phyloP scores from a whole-genome alignment of 2,888 invertebrate genomes.

The Cremastobaeus sp. region DNA sequence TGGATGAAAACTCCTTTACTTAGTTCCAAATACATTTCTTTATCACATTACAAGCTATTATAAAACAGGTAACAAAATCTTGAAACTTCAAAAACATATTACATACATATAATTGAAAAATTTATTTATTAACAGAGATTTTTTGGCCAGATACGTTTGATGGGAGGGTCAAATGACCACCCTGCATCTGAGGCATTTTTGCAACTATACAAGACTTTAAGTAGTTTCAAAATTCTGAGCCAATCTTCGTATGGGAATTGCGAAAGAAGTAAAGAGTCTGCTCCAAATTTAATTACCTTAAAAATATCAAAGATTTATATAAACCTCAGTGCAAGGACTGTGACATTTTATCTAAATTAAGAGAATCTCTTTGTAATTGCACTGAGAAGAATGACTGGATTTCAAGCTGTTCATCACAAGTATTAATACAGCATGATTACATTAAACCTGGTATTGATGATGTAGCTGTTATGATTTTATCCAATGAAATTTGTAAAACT shows the following conservation, averaged over 20 bases:
- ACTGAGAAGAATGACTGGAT: conserved; percentile 20
- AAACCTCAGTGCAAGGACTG: not conserved
- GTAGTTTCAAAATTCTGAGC: conserved; percentile 10
- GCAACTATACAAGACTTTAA: conserved; percentile 15
- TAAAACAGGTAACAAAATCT: too few relatives aligned
- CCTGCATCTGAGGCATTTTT: conserved; percentile 19
- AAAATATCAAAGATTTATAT: conserved; percentile 13
- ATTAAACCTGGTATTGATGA: conserved; percentile 1
- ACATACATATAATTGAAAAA: not conserved
- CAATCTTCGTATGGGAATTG: conserved; percentile 14
- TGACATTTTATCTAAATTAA: conserved; percentile 25
- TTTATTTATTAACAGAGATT: conserved; percentile 17
- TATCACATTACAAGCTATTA: too few relatives aligned
- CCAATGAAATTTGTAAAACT: conserved; percentile 18
- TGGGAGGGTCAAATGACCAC: conserved; percentile 18
- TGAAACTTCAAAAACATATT: too few relatives aligned
- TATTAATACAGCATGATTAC: conserved; percentile 22
- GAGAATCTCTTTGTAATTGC: conserved; percentile 3
- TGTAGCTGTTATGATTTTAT: conserved; percentile 13
- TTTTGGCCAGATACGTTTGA: conserved; percentile 15
- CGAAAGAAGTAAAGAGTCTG: conserved; percentile 14
- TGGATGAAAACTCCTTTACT: too few relatives aligned
- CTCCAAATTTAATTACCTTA: conserved; percentile 5
- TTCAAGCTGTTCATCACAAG: not conserved
- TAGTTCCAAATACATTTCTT: too few relatives aligned